Evolutionary conservation across 2,888 invertebrate genomes (phyloP).

Genomic region (Blastobasis adustella): DNA sequence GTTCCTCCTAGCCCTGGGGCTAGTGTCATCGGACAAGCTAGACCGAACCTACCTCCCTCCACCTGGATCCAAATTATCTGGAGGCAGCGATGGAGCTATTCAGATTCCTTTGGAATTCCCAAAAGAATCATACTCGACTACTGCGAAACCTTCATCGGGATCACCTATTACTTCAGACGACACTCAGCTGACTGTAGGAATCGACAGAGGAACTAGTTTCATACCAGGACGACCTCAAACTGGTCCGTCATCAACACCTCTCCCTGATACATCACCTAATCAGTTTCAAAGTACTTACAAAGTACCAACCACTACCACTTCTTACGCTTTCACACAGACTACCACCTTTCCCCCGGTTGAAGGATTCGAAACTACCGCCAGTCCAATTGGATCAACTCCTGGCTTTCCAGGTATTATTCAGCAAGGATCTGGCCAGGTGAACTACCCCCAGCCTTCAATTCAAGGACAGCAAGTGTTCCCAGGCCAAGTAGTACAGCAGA

Average conservation of each 20-base stretch:
- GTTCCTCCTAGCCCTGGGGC: conserved; percentile 37
- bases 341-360: conserved; percentile 31
- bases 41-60: conserved; percentile 54
- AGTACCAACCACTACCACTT: conserved; percentile 29
- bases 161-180: conserved; percentile 11
- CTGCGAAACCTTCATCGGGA: conserved; percentile 6
- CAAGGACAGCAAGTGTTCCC: background rate
- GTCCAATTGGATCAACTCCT: conserved; percentile 6
- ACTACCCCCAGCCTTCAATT: background rate
- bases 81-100: conserved; percentile 37
- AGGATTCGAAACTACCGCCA: conserved; percentile 17
- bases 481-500: background rate
- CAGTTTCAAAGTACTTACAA: conserved; percentile 11
- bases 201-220: conserved; percentile 16
- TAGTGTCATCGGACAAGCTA: conserved; percentile 40
- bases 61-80: conserved; percentile 42
- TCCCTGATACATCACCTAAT: background rate
- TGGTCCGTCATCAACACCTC: conserved; percentile 8
- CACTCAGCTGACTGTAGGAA: conserved; percentile 17
- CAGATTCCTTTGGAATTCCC: conserved; percentile 39
- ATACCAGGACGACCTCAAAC: conserved; percentile 2
- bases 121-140: conserved; percentile 19
- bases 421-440: background rate
- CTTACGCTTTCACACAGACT: conserved; percentile 38
- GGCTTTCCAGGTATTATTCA: background rate